Conservation (phyloP, 2,888 invertebrate species). For the Eurytoma californica region DNA sequence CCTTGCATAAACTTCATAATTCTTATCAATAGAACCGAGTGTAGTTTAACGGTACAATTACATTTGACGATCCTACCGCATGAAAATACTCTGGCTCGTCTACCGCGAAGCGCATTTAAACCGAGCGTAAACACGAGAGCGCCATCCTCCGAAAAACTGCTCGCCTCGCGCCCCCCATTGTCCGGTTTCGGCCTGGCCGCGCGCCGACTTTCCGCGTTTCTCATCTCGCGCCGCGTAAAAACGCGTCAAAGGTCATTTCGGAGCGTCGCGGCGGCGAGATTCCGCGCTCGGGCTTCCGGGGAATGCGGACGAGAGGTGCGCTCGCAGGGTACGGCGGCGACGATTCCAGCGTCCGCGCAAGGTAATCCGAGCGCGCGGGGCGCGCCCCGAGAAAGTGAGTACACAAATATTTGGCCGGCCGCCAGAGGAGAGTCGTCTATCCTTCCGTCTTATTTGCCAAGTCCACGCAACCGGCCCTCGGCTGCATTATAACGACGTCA, state of each 20-base stretch:
- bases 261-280: not conserved
- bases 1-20: too few species aligned
- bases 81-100: too few species aligned
- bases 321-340: not conserved
- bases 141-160: too few species aligned
- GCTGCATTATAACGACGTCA: slow-evolving; percentile 51
- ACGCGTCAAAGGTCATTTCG: not conserved
- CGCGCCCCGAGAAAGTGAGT: not conserved
- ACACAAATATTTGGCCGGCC: slow-evolving; percentile 42
- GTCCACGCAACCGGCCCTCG: slow-evolving; percentile 58
- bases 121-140: too few species aligned
- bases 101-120: too few species aligned
- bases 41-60: too few species aligned
- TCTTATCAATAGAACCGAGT: too few species aligned
- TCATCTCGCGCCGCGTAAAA: not conserved
- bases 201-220: slow-evolving; percentile 19
- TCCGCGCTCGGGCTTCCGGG: not conserved
- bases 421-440: slow-evolving; percentile 45
- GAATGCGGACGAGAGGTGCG: slow-evolving; percentile 2
- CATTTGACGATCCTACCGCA: too few species aligned
- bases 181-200: too few species aligned
- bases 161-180: too few species aligned
- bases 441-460: slow-evolving; percentile 64
- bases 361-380: slow-evolving; percentile 20
- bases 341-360: not conserved